Conservation (phyloP, 2,797 vertebrate genomes). For the Leptoclinus maculatus region DNA sequence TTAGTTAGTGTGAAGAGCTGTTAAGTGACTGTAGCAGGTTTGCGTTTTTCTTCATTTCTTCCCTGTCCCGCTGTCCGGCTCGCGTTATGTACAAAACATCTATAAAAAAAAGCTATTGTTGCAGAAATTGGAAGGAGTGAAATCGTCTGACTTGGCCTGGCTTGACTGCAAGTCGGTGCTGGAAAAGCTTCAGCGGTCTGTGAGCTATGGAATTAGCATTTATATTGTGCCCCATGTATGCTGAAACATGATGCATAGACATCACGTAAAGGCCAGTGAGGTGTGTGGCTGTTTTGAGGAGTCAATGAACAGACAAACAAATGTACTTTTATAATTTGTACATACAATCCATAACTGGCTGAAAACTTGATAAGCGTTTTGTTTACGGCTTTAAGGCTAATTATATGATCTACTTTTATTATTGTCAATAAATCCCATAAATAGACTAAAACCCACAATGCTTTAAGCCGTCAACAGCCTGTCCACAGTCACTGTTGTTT, state of each 20-base stretch:
- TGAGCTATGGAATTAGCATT: slow-evolving; percentile 76
- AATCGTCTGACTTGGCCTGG: slow-evolving; percentile 40
- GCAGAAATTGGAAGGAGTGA: slow-evolving; percentile 37
- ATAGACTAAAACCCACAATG: background rate
- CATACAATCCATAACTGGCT: slow-evolving; percentile 1
- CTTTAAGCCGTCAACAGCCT: background rate
- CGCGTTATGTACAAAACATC: slow-evolving; percentile 46
- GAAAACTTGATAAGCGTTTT: background rate
- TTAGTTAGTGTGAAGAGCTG: slow-evolving; percentile 22
- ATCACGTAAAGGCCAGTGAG: slow-evolving; percentile 40
- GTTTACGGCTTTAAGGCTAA: background rate
- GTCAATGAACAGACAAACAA: slow-evolving; percentile 61
- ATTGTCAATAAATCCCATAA: background rate
- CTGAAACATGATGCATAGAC: slow-evolving; percentile 46
- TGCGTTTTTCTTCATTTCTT: slow-evolving; percentile 55
- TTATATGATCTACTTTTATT: background rate
- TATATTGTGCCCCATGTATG: slow-evolving; percentile 69
- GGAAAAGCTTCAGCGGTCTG: slow-evolving; percentile 53
- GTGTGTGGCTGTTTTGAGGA: slow-evolving; percentile 65
- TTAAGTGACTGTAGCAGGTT: slow-evolving; percentile 51
- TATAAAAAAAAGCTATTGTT: slow-evolving; percentile 47
- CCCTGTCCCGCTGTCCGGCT: background rate
- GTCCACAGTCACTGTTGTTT: background rate
- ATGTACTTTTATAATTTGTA: slow-evolving; percentile 60
- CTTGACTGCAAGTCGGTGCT: slow-evolving; percentile 33